Evolutionary conservation across 2,888 invertebrate genomes (phyloP), one percentile per base, ranked within the genome.

Genomic region (Cecidostiba fungosa): DNA sequence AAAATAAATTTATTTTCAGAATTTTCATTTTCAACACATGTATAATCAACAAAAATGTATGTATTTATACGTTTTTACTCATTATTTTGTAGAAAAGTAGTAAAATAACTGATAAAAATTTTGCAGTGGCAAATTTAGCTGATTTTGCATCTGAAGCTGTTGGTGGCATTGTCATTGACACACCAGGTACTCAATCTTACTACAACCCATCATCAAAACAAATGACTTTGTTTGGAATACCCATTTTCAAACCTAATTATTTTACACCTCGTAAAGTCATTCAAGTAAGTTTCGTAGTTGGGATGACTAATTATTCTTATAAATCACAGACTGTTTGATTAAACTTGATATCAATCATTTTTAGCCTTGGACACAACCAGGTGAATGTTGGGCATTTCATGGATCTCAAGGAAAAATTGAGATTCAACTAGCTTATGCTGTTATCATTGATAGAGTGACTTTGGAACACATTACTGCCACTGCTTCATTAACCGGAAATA

Each of bases 371-470:
- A 90, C 88, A 8, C 88, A 92, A 88, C 89, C 95, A 29, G 96
- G 96, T 39, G 94, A 95, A 90, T 96, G 96, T 91, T 96, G 95
- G 95, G 94, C 95, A 8, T 95, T 96, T 90, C 94, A 92, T 85
- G 95, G 95, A 19, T 89, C 91, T 16, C 88, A 92, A 43, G 95
- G 95, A 8, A 91, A 91, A 88, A 86, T 92, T 59, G 89, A 90
- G 86, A 91, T 92, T 72, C 87, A 90, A 86, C 88, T 92, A 36
- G 91, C 91, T 14, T 82, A 90, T 77, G 93, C 92, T 86, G 89
- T 94, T 36, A 94, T 94, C 4, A 93, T 95, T 23, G 94, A 94
- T 12, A 93, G 93, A 43, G 94, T 96, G 83, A 94, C 94, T 3
- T 88, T 95, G 83, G 95, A 95, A 89, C 95, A 95, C 89, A 94